phyloP scores from a whole-genome alignment of 2,113 vertebrate genomes.

The Pagrus major region DNA sequence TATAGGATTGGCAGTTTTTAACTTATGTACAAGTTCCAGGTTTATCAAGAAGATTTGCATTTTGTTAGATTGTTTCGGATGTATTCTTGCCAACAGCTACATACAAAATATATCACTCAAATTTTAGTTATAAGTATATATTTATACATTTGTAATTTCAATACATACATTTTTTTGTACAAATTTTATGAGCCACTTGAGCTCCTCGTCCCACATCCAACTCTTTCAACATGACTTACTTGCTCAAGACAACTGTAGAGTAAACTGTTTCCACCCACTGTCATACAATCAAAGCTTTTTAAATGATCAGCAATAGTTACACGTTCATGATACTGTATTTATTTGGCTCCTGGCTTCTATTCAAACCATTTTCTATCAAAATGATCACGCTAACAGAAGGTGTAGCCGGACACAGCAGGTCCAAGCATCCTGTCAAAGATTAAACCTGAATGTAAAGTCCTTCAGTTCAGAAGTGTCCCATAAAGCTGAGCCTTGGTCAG shows the following conservation, averaged over 20 bases:
- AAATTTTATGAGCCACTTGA: slow-evolving; percentile 34
- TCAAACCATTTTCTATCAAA: slow-evolving; percentile 41
- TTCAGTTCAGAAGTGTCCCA: slow-evolving; percentile 95
- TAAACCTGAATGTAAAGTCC: slow-evolving; percentile 38
- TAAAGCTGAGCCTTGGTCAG: slow-evolving; percentile 99
- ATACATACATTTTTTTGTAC: slow-evolving; percentile 65
- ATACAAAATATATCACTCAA: slow-evolving; percentile 81
- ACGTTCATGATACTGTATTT: slow-evolving; percentile 40
- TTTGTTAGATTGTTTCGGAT: slow-evolving; percentile 51
- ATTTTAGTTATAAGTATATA: slow-evolving; percentile 68
- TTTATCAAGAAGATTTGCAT: slow-evolving; percentile 44
- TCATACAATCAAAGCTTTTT: slow-evolving; percentile 25
- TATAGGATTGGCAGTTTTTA: slow-evolving; percentile 49
- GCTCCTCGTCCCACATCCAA: background rate
- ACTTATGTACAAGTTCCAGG: slow-evolving; percentile 73
- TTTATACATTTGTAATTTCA: slow-evolving; percentile 71
- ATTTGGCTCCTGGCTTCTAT: slow-evolving; percentile 43
- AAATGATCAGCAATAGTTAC: slow-evolving; percentile 55
- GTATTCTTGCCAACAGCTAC: slow-evolving; percentile 61
- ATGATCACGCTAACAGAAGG: slow-evolving; percentile 30
- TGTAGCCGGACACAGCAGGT: slow-evolving; percentile 14
- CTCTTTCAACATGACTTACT: slow-evolving; percentile 15
- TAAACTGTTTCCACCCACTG: slow-evolving; percentile 38
- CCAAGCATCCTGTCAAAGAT: slow-evolving; percentile 16
- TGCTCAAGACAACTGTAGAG: slow-evolving; percentile 1